These are phyloP conservation scores for Magallana angulata DNA, from an alignment of 1,140 invertebrate genomes.

Conservation along the genomic window DNA sequence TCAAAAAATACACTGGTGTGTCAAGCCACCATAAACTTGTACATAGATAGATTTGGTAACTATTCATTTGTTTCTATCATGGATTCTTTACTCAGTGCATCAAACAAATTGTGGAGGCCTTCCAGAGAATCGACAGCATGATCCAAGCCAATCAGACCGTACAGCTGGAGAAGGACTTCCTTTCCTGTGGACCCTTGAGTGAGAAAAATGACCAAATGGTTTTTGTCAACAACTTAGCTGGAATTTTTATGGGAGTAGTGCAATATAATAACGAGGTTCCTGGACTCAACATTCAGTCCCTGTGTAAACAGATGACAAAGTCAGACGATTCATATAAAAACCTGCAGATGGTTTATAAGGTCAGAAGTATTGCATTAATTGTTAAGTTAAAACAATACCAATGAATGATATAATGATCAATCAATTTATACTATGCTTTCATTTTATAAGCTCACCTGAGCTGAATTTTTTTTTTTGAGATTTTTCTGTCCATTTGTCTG, in stretches of 20 bases:
- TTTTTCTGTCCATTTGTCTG: no score
- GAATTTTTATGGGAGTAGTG: constrained; percentile 87
- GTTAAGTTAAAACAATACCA: no score
- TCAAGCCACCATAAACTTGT: no score
- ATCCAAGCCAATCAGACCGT: constrained; percentile 50
- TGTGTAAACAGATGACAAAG: constrained; percentile 63
- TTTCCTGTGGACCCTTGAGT: constrained; percentile 85
- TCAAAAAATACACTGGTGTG: no score
- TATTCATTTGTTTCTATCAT: no score
- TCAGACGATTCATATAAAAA: constrained; percentile 60
- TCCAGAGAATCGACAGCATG: constrained; percentile 61
- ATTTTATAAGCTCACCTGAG: no score
- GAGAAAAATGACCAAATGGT: constrained; percentile 83
- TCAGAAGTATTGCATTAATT: neutral
- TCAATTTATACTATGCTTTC: no score
- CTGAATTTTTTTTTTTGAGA: no score
- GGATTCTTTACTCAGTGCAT: constrained; percentile 61
- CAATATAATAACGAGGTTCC: constrained; percentile 94
- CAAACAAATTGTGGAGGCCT: constrained; percentile 57
- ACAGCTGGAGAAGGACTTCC: constrained; percentile 62
- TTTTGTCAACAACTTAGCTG: constrained; percentile 88
- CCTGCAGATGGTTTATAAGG: constrained; percentile 61
- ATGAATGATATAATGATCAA: no score
- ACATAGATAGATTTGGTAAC: no score
- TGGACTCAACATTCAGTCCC: constrained; percentile 57